These are phyloP conservation scores for Chelonoidis abingdonii DNA, from an alignment of 2,113 vertebrate species.

Conservation along the genomic window DNA sequence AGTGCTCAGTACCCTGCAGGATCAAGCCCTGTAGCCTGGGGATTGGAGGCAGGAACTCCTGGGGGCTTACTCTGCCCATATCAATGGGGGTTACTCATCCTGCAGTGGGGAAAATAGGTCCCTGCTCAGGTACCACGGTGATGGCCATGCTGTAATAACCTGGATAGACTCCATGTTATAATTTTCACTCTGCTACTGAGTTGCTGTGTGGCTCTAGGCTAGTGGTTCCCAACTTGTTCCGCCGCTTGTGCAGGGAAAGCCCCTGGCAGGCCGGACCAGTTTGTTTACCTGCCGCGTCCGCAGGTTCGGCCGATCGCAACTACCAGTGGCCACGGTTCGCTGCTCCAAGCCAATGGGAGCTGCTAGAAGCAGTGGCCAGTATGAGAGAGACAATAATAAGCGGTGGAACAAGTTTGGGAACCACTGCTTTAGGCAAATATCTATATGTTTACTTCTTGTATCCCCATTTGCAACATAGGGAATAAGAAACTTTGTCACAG, in stretches of 20 bases:
- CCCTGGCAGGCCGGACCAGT: too few relatives aligned
- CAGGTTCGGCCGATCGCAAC: too few relatives aligned
- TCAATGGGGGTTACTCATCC: background rate
- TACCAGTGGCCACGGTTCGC: too few relatives aligned
- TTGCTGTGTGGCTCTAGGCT: fast-evolving
- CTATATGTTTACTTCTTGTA: background rate
- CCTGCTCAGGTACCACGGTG: background rate
- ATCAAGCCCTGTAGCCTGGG: background rate
- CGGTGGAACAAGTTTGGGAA: too few relatives aligned
- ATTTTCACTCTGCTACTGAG: background rate
- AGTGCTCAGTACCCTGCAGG: background rate
- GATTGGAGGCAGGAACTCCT: background rate
- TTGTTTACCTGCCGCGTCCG: too few relatives aligned
- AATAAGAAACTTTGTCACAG: fast-evolving
- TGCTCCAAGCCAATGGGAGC: too few relatives aligned
- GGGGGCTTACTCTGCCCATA: background rate
- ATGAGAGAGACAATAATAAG: too few relatives aligned
- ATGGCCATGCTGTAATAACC: background rate
- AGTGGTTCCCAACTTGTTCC: too few relatives aligned
- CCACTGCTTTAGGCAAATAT: background rate
- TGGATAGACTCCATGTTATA: background rate
- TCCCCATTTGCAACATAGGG: background rate
- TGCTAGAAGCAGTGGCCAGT: too few relatives aligned
- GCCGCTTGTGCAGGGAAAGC: too few relatives aligned
- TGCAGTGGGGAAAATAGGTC: background rate